These are phyloP conservation scores for Limnothrissa miodon DNA, from an alignment of 2,113 vertebrate genomes.

Conservation along the genomic window DNA sequence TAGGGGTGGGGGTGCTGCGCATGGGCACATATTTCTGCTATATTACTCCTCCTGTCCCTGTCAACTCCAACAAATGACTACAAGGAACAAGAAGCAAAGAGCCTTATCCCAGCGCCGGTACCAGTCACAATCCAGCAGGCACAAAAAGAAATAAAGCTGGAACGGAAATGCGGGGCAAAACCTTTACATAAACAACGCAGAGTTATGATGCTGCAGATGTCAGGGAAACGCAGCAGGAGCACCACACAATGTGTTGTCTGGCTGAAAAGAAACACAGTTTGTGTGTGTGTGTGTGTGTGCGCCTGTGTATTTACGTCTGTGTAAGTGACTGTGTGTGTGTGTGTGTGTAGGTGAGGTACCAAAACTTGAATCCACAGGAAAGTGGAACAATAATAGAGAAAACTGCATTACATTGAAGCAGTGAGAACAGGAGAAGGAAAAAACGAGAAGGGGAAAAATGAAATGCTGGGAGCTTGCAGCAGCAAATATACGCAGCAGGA, in stretches of 20 bases:
- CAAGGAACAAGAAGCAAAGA: not conserved
- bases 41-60: not conserved
- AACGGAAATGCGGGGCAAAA: not conserved
- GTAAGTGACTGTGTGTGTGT: not conserved
- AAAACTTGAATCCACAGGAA: slow-evolving; percentile 8
- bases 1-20: not conserved
- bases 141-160: not conserved
- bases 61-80: not conserved
- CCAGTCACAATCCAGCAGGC: not conserved
- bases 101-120: not conserved
- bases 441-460: slow-evolving; percentile 55
- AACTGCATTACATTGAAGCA: not conserved
- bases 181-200: not conserved
- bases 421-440: slow-evolving; percentile 27
- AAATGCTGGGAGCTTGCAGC: slow-evolving; percentile 53
- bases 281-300: not conserved
- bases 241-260: not conserved
- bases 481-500: slow-evolving; percentile 49
- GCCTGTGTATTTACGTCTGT: not conserved
- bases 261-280: slow-evolving; percentile 1
- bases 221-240: not conserved
- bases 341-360: not conserved
- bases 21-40: not conserved
- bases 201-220: not conserved
- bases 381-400: slow-evolving; percentile 6